Evolutionary conservation across 64 coral and sea anemone genomes (phyloP).

Genomic region (Porites australiensis): DNA sequence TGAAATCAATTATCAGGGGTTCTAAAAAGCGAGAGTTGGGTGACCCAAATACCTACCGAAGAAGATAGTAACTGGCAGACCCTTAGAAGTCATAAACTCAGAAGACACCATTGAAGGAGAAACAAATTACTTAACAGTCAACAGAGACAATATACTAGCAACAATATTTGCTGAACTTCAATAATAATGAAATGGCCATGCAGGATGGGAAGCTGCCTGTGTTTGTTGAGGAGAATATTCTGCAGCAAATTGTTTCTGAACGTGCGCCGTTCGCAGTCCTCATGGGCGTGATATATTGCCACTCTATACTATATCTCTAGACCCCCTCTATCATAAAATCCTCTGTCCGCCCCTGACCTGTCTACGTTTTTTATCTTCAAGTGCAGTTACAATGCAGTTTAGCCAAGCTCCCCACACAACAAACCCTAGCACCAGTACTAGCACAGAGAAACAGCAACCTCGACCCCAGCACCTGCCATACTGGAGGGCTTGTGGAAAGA

Average conservation of each 20-base stretch:
- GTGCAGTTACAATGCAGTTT: too few species aligned
- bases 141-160: conserved; percentile 66
- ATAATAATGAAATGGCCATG: conserved; percentile 49
- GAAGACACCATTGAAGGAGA: conserved; percentile 52
- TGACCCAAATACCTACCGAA: conserved; percentile 60
- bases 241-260: conserved; percentile 46
- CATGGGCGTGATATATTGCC: too few species aligned
- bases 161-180: conserved; percentile 78
- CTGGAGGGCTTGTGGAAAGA: too few species aligned
- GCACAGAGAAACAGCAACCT: too few species aligned
- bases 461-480: too few species aligned
- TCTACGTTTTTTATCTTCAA: too few species aligned
- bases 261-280: background rate
- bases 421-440: too few species aligned
- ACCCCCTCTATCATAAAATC: too few species aligned
- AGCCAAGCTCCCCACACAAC: too few species aligned
- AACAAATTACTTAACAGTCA: conserved; percentile 66
- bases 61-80: conserved; percentile 53
- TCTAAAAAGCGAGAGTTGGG: conserved; percentile 43
- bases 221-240: conserved; percentile 23
- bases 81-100: conserved; percentile 46
- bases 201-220: conserved; percentile 37
- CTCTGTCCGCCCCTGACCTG: too few species aligned
- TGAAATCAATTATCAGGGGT: conserved; percentile 41
- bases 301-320: too few species aligned